These are phyloP conservation scores for Gephyroberyx darwinii DNA, from an alignment of 2,797 vertebrate genomes.

Conservation along the genomic window DNA sequence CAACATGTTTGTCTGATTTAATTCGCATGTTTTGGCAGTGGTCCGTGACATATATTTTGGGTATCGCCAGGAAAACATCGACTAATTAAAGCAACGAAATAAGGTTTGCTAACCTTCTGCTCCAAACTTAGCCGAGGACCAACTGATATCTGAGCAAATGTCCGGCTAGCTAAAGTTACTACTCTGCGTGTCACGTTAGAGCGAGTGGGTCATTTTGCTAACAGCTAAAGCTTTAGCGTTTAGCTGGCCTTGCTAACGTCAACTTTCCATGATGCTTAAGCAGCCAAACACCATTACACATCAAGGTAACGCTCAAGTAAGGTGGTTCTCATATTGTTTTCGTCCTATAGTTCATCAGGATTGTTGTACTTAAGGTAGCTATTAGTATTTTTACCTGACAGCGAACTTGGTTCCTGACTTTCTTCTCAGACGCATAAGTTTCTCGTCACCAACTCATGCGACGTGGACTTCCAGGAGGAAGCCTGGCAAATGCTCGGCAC, in stretches of 20 bases:
- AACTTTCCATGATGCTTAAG: not conserved
- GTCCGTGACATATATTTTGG: not conserved
- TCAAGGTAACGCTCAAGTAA: not conserved
- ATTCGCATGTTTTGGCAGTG: conserved; percentile 5
- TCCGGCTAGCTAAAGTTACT: not conserved
- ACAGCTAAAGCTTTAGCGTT: conserved; percentile 62
- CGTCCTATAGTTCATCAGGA: not conserved
- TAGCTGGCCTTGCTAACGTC: conserved; percentile 53
- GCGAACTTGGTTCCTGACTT: conserved; percentile 69
- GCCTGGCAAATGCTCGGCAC: not conserved
- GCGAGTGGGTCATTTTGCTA: conserved; percentile 66
- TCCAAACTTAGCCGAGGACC: not conserved
- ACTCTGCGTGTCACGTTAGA: conserved; percentile 39
- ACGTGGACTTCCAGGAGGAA: conserved; percentile 25
- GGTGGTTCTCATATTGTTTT: rapidly evolving
- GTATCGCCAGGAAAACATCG: not conserved
- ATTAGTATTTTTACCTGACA: conserved; percentile 60
- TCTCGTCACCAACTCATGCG: conserved; percentile 65
- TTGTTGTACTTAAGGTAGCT: rapidly evolving
- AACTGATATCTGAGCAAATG: not conserved
- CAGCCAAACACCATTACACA: not conserved
- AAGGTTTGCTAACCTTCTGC: not conserved
- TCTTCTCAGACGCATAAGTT: conserved; percentile 55
- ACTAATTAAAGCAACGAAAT: too few species aligned
- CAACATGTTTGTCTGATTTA: not conserved